Evolutionary conservation across 2,797 vertebrate genomes (phyloP).

Genomic region (Potorous gilbertii): DNA sequence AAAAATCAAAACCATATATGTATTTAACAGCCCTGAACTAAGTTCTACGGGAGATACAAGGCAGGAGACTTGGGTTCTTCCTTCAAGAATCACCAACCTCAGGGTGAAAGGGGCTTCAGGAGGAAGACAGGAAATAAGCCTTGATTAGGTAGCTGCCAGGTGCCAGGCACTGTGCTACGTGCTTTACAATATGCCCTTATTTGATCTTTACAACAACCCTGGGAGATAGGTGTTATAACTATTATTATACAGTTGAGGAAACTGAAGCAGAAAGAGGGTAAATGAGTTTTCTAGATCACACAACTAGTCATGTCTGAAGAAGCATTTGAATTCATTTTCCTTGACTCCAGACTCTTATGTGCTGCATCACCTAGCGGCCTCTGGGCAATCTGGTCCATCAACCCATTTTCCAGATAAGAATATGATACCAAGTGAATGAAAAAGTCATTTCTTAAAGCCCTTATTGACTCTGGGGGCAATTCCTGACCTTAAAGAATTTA

Average conservation of each 20-base stretch:
- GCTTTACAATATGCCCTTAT: no score
- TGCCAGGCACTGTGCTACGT: neutral
- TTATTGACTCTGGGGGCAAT: neutral
- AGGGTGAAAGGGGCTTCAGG: neutral
- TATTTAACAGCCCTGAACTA: neutral
- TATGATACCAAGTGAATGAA: neutral
- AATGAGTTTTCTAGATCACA: no score
- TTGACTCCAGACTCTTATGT: no score
- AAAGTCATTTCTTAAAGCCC: neutral
- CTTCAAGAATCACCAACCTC: neutral
- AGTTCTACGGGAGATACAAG: neutral
- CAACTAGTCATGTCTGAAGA: no score
- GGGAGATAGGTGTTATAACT: neutral
- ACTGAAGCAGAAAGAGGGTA: neutral
- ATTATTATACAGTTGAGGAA: neutral
- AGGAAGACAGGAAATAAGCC: neutral
- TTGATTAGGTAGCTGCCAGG: neutral
- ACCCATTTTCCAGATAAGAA: no score
- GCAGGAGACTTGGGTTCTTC: neutral
- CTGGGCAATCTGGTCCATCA: no score
- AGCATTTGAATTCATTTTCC: no score
- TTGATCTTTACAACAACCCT: neutral
- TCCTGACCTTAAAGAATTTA: neutral
- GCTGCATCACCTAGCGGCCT: no score
- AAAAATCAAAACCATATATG: slow-evolving; percentile 41